Evolutionary conservation across 2,797 vertebrate genomes (phyloP), one percentile per base, ranked within the genome.

Genomic region (Alosa sapidissima): DNA sequence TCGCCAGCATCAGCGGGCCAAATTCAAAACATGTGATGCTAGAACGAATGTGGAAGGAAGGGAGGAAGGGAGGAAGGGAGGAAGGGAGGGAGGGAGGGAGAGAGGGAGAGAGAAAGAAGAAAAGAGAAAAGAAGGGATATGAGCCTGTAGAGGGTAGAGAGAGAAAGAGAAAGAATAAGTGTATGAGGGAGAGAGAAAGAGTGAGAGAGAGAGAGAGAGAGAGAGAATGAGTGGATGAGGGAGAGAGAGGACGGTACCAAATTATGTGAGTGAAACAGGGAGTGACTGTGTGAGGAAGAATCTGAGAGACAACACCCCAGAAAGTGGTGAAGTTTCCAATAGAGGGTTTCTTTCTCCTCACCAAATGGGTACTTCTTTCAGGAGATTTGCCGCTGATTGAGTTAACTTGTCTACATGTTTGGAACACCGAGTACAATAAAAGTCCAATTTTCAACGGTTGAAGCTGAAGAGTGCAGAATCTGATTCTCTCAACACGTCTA

Each of bases 11-110:
- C 54, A 19, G 54, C 2, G n/a, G 58, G 7, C 58, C 58, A 62
- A 62, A 62, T 24, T 62, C 58, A 62, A 62, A 62, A 62, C 58
- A 62, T 62, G 58, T 62, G 58, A 62, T 62, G 58, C n/a, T 24
- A 21, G 58, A 62, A 62, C n/a, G 58, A 62, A 62, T 24, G 58
- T 24, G 9, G 8, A 24, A 9, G n/a, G n/a, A 6, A 62, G 13
- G 52, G 52, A 6, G n/a, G 21, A 24, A 21, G 7, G 55, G 5
- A 21, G 21, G 21, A 60, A n/a, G n/a, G 21, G n/a, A n/a, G n/a
- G n/a, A n/a, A n/a, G n/a, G n/a, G n/a, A n/a, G n/a, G n/a, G n/a
- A n/a, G n/a, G n/a, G n/a, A n/a, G n/a, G 11, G 6, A 6, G 49
- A 8, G 49, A 11, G 49, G 8, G 5, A 10, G 48, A 10, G 49